phyloP scores from a whole-genome alignment of 2,113 vertebrate species.

The Elephas maximus region DNA sequence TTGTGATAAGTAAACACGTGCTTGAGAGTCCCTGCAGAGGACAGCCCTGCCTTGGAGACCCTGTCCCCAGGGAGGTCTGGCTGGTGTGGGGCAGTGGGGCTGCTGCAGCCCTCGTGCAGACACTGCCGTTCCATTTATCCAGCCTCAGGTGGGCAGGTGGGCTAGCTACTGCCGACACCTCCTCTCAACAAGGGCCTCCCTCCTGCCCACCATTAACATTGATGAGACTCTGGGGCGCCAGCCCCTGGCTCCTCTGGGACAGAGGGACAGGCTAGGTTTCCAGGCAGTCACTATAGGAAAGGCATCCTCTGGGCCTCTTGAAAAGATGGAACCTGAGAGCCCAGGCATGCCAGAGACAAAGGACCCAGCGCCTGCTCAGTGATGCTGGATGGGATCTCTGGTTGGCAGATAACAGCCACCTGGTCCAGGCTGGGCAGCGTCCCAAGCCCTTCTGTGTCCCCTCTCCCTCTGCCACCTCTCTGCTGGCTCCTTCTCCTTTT shows the following conservation, averaged over 20 bases:
- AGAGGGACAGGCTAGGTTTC: slow-evolving; percentile 19
- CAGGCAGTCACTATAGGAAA: background rate
- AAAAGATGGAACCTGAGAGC: slow-evolving; percentile 72
- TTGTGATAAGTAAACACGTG: background rate
- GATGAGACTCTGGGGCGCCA: background rate
- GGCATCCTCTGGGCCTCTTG: slow-evolving; percentile 12
- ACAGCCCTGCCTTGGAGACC: background rate
- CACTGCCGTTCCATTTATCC: too few relatives aligned
- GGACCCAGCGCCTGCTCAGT: slow-evolving; percentile 43
- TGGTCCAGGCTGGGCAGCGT: slow-evolving; percentile 42
- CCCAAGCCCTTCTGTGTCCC: background rate
- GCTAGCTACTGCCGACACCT: background rate
- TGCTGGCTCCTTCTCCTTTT: background rate
- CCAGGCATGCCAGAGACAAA: slow-evolving; percentile 39
- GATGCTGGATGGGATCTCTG: slow-evolving; percentile 60
- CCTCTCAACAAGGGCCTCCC: background rate
- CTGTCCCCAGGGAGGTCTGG: fast-evolving
- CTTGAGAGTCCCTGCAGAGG: background rate
- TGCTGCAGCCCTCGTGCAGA: background rate
- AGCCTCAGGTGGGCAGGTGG: background rate
- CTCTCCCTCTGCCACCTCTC: background rate
- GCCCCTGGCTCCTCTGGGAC: background rate
- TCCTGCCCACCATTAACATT: background rate
- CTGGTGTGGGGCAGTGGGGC: fast-evolving
- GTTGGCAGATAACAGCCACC: slow-evolving; percentile 48